Base-by-base conservation (phyloP, 1,140 invertebrate genomes). In the Leptopilina boulardi region DNA sequence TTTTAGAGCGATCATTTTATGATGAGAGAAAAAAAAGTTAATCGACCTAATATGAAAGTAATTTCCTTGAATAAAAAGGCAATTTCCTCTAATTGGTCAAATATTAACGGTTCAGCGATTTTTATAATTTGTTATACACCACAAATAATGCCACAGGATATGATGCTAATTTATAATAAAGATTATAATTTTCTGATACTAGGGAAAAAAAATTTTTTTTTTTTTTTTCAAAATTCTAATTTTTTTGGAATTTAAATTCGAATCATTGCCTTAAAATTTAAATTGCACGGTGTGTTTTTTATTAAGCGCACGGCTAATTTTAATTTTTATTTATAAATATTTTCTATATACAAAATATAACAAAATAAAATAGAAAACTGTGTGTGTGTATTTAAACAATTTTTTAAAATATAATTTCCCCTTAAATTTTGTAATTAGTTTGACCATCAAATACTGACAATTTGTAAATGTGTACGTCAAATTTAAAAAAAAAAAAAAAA, bases 231-330 rank as follows among this genome's bases (percentile, higher is more conserved):
- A 47, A 47, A 59, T 9, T 23, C 2, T 5, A 26, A 15, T 59
- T 15, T 59, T 26, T 26, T 19, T 54, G 3, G 5, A 19, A 9
- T 59, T n/a, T 23, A 34, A 30, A 13, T 66, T 66, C 59, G 26
- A 59, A 21, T 59, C 15, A 6, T 2, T 66, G 23, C 23, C 59
- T 6, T 9, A 30, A 56, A 66, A 26, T 56, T 30, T 26, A 26
- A 66, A 66, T 3, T 66, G 59, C 59, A 66, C 59, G 59, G 23
- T 59, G 59, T 66, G 59, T 66, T 66, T 66, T 30, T 30, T 66
- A 23, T n/a, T n/a, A 66, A 38, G 34, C 59, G 59, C 59, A 66
- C 59, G 59, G 23, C 59, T 66, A n/a, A 10, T 34, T 15, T 34
- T 15, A 30, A n/a, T 30, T 30, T 30, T n/a, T n/a, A n/a, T n/a